These are phyloP conservation scores for Polydrusus tereticollis DNA, from an alignment of 2,888 invertebrate species.

Conservation along the genomic window DNA sequence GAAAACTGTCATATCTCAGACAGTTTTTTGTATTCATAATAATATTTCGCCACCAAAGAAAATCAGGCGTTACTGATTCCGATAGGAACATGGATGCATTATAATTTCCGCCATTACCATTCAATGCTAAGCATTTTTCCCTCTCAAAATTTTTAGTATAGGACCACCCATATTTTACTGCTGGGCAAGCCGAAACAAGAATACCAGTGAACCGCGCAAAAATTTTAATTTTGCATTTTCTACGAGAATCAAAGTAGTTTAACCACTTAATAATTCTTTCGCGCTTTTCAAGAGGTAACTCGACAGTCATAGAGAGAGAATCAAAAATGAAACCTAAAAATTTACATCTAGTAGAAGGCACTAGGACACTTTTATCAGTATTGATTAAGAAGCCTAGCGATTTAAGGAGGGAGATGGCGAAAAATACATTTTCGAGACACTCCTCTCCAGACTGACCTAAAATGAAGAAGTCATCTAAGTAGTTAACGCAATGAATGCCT, in stretches of 20 bases:
- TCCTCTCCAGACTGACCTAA: conserved; percentile 30
- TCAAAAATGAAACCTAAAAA: conserved; percentile 49
- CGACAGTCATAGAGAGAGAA: conserved; percentile 17
- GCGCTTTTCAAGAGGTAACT: not conserved
- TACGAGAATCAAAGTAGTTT: not conserved
- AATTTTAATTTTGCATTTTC: conserved; percentile 19
- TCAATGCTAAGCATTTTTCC: conserved; percentile 23
- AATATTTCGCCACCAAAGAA: conserved; percentile 32
- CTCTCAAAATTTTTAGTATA: conserved; percentile 40
- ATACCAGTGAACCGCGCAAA: conserved; percentile 50
- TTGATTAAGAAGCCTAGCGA: conserved; percentile 50
- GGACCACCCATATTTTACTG: conserved; percentile 5
- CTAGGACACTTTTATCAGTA: conserved; percentile 39
- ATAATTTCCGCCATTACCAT: not conserved
- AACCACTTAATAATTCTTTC: not conserved
- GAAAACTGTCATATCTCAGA: not conserved
- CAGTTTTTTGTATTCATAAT: conserved; percentile 5
- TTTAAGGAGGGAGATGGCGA: conserved; percentile 23
- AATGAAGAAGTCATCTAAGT: conserved; percentile 13
- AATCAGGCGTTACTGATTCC: not conserved
- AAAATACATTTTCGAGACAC: conserved; percentile 9
- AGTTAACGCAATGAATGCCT: conserved; percentile 45
- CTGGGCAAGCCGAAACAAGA: not conserved
- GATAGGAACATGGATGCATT: not conserved
- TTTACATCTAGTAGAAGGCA: conserved; percentile 34